Percentiles rank a stretch among this genome's conserved stretches.
Evolutionary conservation across 2,888 invertebrate genomes (phyloP).

Genomic region (Colletes collaris): DNA sequence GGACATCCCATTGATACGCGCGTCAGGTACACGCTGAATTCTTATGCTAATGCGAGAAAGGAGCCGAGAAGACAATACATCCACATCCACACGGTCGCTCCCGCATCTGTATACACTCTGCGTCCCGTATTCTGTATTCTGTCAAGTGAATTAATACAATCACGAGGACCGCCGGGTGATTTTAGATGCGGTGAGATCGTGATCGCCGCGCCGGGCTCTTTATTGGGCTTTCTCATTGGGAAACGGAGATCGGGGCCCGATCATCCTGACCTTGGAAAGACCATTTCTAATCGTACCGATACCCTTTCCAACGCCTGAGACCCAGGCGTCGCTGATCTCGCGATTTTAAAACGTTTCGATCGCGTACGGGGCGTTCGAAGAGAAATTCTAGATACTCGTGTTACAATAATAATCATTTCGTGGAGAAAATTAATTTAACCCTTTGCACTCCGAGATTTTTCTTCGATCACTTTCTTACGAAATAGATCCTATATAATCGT

Average conservation of each 20-base stretch:
- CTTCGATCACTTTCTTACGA: no score
- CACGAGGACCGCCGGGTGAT: conserved; percentile 76
- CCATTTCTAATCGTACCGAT: not conserved
- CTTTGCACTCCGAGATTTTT: no score
- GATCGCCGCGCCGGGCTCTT: conserved; percentile 68
- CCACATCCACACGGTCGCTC: conserved; percentile 71
- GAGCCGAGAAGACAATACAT: conserved; percentile 82
- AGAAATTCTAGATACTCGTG: no score
- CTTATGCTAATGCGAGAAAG: conserved; percentile 84
- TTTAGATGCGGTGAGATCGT: conserved; percentile 79
- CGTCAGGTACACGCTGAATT: conserved; percentile 83
- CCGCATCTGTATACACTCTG: conserved; percentile 70
- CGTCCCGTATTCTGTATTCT: conserved; percentile 77
- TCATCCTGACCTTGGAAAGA: conserved; percentile 22
- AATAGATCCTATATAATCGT: no score
- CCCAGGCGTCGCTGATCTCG: no score
- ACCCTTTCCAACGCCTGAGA: no score
- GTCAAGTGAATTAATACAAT: conserved; percentile 78
- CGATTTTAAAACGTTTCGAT: no score
- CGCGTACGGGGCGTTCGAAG: no score
- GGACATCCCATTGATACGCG: conserved; percentile 78
- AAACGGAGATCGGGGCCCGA: conserved; percentile 37
- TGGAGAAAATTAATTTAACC: no score
- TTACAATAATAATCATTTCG: no score
- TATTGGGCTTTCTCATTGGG: conserved; percentile 65